Conservation (phyloP, 2,888 invertebrate species). For the Lasius fuliginosus region DNA sequence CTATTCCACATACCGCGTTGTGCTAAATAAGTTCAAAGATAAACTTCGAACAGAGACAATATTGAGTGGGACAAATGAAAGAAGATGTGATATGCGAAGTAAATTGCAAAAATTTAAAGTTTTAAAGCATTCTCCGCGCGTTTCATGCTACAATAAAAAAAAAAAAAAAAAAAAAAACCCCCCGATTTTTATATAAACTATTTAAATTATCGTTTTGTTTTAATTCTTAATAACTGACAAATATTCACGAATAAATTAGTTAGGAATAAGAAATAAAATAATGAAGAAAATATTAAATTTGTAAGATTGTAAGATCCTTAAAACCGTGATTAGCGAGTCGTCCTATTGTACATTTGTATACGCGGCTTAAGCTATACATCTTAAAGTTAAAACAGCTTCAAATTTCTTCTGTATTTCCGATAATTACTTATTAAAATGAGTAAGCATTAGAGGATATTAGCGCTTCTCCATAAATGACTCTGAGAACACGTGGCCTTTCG, state of each 20-base stretch:
- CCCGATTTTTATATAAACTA: background rate
- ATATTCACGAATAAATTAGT: background rate
- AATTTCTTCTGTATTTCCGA: background rate
- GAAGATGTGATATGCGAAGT: background rate
- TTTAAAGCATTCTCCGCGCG: background rate
- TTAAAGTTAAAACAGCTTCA: background rate
- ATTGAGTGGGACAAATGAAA: too few species aligned
- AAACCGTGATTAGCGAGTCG: background rate
- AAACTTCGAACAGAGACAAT: background rate
- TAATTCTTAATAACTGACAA: background rate
- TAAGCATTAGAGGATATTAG: background rate
- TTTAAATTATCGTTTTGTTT: background rate
- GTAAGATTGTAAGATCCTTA: background rate
- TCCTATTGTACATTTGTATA: background rate
- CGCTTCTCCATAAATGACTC: background rate
- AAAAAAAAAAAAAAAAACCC: too few species aligned
- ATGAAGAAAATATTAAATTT: background rate
- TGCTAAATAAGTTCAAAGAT: background rate
- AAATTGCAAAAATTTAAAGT: background rate
- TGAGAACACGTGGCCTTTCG: background rate
- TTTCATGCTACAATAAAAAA: background rate
- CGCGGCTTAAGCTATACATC: background rate
- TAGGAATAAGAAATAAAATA: background rate
- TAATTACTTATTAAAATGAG: background rate
- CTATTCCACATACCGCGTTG: too few species aligned